Evolutionary conservation across 1,140 invertebrate genomes (phyloP), one percentile per base, ranked within the genome.

Genomic region (Diachasma alloeum): DNA sequence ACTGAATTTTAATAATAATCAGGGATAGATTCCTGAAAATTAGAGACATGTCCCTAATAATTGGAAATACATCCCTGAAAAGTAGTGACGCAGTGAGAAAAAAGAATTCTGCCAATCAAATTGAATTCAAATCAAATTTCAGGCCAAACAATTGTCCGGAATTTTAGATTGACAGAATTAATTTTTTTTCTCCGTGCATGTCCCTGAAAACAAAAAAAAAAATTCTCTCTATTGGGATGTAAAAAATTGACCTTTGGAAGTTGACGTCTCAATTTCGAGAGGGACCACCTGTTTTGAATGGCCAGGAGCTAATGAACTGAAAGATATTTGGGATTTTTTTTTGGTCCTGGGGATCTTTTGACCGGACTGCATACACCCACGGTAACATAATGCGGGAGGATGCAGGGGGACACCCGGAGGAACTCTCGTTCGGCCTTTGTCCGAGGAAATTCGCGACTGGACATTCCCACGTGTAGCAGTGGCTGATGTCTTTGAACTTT

Each of bases 361-460:
- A 31, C 31, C 31, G 44, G 10, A 22, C 36, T 22, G 19, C 44
- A 53, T 80, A 78, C 79, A 73, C 78, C 79, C 76, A 80, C 79
- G 69, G 75, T 80, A 80, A 80, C 79, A 77, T 80, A 78, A 80
- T 80, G 75, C 74, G 53, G 15, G 67, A 71, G 68, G 76, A 56
- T 76, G 31, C 74, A 77, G 78, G 66, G 72, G 53, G 66, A 37
- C 36, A 53, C 4, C 11, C 66, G 22, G 73, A 68, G 75, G 39
- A 69, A 72, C 79, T 73, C 72, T 69, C 13, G 1, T 39, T n/a
- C 19, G 53, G 67, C 53, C 69, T 79, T 69, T 76, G 74, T 76
- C 68, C 74, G 37, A 70, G 31, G n/a, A 22, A 76, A 76, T 59
- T 71, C 53, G 72, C 39, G 70, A 22, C 36, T 17, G 69, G n/a